Conservation (phyloP, 2,888 invertebrate species). For the Ligdia adustata region DNA sequence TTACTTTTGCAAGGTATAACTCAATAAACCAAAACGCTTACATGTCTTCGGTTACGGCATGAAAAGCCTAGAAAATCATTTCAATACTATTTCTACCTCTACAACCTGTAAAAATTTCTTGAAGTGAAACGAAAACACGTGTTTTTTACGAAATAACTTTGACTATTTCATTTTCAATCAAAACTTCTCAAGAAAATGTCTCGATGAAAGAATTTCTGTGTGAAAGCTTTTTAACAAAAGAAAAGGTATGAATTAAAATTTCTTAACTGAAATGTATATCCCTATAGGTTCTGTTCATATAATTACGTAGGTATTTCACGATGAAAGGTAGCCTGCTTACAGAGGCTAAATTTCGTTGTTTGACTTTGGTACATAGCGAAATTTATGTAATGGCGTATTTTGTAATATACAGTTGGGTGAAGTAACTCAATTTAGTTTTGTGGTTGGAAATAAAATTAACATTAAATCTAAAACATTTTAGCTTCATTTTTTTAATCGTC, state of each 20-base stretch:
- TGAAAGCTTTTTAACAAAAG: slow-evolving; percentile 2
- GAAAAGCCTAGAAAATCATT: too few relatives aligned
- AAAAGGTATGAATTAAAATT: slow-evolving; percentile 18
- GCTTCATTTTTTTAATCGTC: too few relatives aligned
- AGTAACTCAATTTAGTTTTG: slow-evolving; percentile 11
- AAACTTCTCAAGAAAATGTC: slow-evolving; percentile 1
- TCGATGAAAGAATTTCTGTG: not conserved
- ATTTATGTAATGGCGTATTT: slow-evolving; percentile 15
- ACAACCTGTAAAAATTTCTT: too few relatives aligned
- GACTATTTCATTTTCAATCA: too few relatives aligned
- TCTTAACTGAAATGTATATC: slow-evolving; percentile 10
- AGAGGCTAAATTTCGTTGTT: slow-evolving; percentile 17
- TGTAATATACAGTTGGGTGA: not conserved
- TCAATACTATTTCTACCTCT: too few relatives aligned
- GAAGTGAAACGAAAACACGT: too few relatives aligned
- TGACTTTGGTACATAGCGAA: slow-evolving; percentile 12
- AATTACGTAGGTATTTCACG: not conserved
- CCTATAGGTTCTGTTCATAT: slow-evolving; percentile 1
- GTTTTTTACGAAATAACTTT: too few relatives aligned
- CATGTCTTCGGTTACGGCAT: too few relatives aligned
- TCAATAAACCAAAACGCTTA: too few relatives aligned
- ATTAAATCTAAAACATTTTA: too few relatives aligned
- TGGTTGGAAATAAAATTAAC: too few relatives aligned
- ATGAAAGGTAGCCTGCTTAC: slow-evolving; percentile 13
- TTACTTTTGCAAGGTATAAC: too few relatives aligned